phyloP scores from a whole-genome alignment of 2,888 invertebrate genomes.

The Furcula furcula region DNA sequence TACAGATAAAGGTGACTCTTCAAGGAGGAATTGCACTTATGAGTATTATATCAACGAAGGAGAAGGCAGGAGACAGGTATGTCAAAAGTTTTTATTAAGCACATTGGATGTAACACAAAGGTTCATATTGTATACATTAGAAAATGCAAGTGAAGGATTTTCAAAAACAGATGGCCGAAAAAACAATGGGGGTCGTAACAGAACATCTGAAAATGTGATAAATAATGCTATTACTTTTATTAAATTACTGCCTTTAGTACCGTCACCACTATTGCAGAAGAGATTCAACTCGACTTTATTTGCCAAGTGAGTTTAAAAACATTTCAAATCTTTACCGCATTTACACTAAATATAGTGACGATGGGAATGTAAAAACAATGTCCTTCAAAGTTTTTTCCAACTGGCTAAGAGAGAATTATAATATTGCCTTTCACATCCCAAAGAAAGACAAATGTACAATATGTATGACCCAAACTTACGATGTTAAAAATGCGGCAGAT shows the following conservation, averaged over 20 bases:
- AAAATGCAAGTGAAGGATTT: background rate
- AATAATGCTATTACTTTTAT: background rate
- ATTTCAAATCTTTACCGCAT: background rate
- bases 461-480: background rate
- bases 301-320: background rate
- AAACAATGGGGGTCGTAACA: background rate
- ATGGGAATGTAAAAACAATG: background rate
- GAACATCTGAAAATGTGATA: background rate
- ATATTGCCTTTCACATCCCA: constrained; percentile 5
- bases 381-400: constrained; percentile 2
- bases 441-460: constrained; percentile 6
- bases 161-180: background rate
- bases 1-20: background rate
- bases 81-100: constrained; percentile 4
- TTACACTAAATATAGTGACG: background rate
- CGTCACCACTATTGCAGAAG: constrained; percentile 1
- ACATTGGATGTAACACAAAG: constrained; percentile 1
- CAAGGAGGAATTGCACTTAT: background rate
- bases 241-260: background rate
- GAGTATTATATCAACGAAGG: constrained; percentile 7
- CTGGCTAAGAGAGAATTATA: constrained; percentile 1
- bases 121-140: constrained; percentile 2
- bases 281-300: constrained; percentile 1
- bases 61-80: constrained; percentile 5
- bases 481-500: constrained; percentile 1